Evolutionary conservation across 2,888 invertebrate genomes (phyloP).

Genomic region (Chrysolina oricalcia): DNA sequence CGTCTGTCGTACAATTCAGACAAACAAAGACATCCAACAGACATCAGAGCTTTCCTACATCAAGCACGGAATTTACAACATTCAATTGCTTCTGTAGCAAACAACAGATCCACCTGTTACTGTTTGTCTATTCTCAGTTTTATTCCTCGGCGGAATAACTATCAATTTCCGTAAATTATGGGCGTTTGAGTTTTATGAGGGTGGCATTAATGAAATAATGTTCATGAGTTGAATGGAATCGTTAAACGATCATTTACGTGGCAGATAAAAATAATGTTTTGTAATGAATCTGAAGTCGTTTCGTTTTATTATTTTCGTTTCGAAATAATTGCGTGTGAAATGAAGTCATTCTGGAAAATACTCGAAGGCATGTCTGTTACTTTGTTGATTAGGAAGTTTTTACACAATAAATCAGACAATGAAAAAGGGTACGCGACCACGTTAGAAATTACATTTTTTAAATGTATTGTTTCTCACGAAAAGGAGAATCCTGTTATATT

Average conservation of each 20-base stretch:
- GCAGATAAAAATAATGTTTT: not conserved
- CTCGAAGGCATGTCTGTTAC: not conserved
- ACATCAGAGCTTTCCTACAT: no score
- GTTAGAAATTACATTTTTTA: no score
- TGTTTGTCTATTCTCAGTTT: not conserved
- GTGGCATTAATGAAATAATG: not conserved
- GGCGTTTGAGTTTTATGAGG: not conserved
- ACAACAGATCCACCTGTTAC: not conserved
- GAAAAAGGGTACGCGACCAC: no score
- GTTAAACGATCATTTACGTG: not conserved
- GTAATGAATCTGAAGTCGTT: constrained; percentile 2
- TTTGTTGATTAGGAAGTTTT: not conserved
- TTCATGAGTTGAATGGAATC: not conserved
- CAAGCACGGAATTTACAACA: no score
- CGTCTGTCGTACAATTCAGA: no score
- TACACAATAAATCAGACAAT: no score
- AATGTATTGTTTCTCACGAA: no score
- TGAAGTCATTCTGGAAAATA: not conserved
- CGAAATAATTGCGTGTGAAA: not conserved
- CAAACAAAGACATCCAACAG: no score
- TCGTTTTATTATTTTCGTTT: not conserved
- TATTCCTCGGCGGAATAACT: not conserved
- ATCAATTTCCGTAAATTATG: not conserved
- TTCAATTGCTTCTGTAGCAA: not conserved
- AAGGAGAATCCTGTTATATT: no score